These are phyloP conservation scores for Microcebus lehilahytsara DNA, from an alignment of 2,113 vertebrate genomes.

Conservation along the genomic window DNA sequence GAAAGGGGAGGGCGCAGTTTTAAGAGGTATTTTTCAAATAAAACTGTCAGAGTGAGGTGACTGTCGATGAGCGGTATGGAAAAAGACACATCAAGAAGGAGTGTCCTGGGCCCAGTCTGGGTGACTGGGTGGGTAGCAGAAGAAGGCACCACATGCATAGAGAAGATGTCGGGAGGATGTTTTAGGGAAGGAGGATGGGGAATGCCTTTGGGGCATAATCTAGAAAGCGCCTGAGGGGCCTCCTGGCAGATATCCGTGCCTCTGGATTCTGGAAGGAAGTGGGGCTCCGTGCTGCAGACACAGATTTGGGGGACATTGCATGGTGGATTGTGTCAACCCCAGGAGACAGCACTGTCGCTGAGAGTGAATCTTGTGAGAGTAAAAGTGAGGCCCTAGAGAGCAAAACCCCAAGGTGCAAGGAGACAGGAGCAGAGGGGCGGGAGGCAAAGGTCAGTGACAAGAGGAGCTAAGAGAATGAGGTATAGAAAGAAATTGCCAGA, in stretches of 20 bases:
- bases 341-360: no score
- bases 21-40: not conserved
- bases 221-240: not conserved
- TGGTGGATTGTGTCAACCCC: not conserved
- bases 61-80: not conserved
- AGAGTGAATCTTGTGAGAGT: not conserved
- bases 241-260: not conserved
- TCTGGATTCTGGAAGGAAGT: not conserved
- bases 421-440: not conserved
- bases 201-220: not conserved
- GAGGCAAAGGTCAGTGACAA: fast-evolving
- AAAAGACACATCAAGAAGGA: fast-evolving
- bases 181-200: not conserved
- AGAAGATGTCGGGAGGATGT: not conserved
- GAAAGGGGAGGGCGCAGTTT: not conserved
- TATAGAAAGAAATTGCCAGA: not conserved
- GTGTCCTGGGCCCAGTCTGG: not conserved
- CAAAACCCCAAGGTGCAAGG: no score
- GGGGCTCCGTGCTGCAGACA: not conserved
- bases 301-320: no score
- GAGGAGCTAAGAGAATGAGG: not conserved
- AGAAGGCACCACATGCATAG: not conserved
- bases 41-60: not conserved
- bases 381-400: fast-evolving
- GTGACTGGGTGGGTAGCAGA: no score